Percentiles rank a stretch among this genome's conserved stretches.
Evolutionary conservation across 2,888 invertebrate species (phyloP).

Genomic region (Esperia sulphurella): DNA sequence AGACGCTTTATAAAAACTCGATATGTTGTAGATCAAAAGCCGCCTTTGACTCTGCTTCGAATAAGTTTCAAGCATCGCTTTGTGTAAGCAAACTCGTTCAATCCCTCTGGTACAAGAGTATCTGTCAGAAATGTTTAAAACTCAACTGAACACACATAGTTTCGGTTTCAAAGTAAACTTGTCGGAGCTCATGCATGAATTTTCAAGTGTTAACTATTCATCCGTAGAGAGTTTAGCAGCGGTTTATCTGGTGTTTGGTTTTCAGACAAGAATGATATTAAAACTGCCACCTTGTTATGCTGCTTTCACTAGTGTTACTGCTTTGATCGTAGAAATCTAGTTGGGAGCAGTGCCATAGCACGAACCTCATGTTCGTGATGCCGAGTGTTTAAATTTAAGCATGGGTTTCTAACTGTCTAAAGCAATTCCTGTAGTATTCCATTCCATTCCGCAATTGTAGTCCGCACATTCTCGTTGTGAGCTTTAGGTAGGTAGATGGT

Average conservation of each 20-base stretch:
- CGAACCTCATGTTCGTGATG: no score
- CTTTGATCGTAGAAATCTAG: no score
- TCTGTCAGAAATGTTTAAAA: slow-evolving; percentile 29
- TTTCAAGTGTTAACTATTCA: slow-evolving; percentile 32
- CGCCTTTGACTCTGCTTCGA: not conserved
- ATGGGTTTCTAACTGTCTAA: no score
- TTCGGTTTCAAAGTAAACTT: slow-evolving; percentile 27
- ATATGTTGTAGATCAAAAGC: not conserved
- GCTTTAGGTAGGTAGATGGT: no score
- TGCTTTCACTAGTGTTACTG: no score
- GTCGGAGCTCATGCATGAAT: slow-evolving; percentile 23
- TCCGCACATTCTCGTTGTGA: no score
- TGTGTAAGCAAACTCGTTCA: slow-evolving; percentile 1
- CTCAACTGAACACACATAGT: slow-evolving; percentile 29
- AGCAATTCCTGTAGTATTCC: no score
- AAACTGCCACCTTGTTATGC: no score
- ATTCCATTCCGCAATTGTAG: no score
- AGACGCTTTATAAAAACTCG: not conserved
- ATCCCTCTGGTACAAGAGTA: slow-evolving; percentile 21
- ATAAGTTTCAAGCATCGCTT: slow-evolving; percentile 4
- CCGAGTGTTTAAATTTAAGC: no score
- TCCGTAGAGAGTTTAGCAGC: slow-evolving; percentile 1
- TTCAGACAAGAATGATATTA: no score
- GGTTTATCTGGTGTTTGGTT: not conserved
- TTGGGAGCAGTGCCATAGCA: no score